Percentiles rank a stretch among this genome's conserved stretches.
phyloP scores from a whole-genome alignment of 2,113 vertebrate species.

The Ornithorhynchus anatinus region DNA sequence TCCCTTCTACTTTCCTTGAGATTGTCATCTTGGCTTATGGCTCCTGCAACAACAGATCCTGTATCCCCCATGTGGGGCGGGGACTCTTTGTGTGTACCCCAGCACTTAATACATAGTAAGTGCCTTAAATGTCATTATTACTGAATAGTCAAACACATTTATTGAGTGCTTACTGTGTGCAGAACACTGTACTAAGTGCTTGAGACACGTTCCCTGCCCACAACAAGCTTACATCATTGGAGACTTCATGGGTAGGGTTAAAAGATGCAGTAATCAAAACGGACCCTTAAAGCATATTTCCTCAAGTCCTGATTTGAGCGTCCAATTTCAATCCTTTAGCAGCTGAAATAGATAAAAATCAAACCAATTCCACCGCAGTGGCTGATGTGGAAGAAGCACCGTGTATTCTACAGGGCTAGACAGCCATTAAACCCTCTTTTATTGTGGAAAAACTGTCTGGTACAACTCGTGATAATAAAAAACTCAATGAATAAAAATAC shows the following conservation, averaged over 20 bases:
- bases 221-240: background rate
- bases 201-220: too few species aligned
- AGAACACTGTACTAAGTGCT: background rate
- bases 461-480: background rate
- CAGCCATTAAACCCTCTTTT: background rate
- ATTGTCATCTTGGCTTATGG: too few species aligned
- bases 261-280: background rate
- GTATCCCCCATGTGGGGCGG: background rate
- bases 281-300: background rate
- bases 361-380: background rate
- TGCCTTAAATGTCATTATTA: too few species aligned
- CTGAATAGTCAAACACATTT: background rate
- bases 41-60: too few species aligned
- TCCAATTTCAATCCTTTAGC: background rate
- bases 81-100: too few species aligned
- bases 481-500: background rate
- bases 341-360: background rate
- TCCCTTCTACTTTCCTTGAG: too few species aligned
- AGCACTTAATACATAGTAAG: background rate
- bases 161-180: background rate
- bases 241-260: background rate
- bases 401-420: background rate
- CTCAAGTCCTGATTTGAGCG: background rate
- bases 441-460: background rate
- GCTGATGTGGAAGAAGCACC: background rate